Conservation (phyloP, 1,140 invertebrate genomes). For the Philopotamus ludificatus region DNA sequence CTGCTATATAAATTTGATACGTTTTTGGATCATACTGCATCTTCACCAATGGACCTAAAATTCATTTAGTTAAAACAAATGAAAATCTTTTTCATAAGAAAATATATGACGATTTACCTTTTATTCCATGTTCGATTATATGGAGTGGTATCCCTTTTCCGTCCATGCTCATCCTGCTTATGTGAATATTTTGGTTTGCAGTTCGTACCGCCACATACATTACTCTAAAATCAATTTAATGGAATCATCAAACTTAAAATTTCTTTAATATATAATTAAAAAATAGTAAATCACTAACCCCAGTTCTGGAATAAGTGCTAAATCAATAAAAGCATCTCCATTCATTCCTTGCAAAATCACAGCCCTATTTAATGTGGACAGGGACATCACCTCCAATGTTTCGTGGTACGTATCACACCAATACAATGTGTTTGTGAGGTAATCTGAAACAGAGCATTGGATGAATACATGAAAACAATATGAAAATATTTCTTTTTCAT, state of each 20-base stretch:
- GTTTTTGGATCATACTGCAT: constrained; percentile 57
- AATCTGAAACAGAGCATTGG: constrained; percentile 54
- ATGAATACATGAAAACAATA: no score
- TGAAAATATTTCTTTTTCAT: not conserved
- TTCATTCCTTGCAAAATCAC: constrained; percentile 57
- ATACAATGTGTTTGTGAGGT: constrained; percentile 66
- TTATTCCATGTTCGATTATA: constrained; percentile 54
- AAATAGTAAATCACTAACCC: constrained; percentile 23
- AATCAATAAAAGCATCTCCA: constrained; percentile 59
- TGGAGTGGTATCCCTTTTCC: constrained; percentile 55
- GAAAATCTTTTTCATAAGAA: not conserved
- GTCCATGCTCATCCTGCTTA: constrained; percentile 62
- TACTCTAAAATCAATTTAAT: constrained; percentile 48
- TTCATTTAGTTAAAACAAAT: constrained; percentile 9
- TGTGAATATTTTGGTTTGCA: constrained; percentile 50
- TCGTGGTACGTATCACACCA: constrained; percentile 59
- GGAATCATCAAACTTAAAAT: constrained; percentile 11
- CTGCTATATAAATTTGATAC: constrained; percentile 58
- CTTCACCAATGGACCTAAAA: constrained; percentile 52
- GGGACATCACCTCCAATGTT: constrained; percentile 60
- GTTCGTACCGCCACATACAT: constrained; percentile 64
- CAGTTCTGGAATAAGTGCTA: constrained; percentile 63
- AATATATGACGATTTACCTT: constrained; percentile 38
- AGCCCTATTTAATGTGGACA: constrained; percentile 58
- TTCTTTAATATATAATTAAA: constrained; percentile 3